Conservation (phyloP, 2,888 invertebrate species). For the Cactoblastis cactorum region DNA sequence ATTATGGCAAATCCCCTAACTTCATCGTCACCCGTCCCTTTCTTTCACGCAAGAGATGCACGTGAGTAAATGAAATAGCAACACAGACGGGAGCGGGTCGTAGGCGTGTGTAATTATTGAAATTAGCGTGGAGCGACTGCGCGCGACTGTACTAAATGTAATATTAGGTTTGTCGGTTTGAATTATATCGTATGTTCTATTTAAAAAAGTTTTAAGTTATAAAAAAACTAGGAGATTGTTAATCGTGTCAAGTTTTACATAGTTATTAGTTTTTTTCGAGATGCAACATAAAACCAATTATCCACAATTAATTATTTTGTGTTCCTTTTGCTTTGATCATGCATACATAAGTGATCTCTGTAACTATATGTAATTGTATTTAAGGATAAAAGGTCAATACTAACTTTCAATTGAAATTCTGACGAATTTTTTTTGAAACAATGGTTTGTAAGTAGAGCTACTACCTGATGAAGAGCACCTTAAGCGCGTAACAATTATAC, state of each 20-base stretch:
- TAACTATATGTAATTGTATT: no score
- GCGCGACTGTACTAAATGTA: constrained; percentile 15
- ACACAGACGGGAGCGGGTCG: constrained; percentile 11
- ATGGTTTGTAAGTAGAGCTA: neutral
- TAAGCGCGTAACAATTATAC: neutral
- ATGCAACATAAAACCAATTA: no score
- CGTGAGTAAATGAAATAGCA: constrained; percentile 20
- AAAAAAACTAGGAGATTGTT: no score
- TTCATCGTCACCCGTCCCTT: constrained; percentile 21
- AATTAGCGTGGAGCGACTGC: constrained; percentile 29
- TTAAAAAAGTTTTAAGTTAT: neutral
- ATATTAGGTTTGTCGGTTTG: constrained; percentile 19
- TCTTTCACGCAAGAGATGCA: constrained; percentile 16
- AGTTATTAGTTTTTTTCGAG: neutral
- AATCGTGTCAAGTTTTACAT: neutral
- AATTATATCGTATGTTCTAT: constrained; percentile 4
- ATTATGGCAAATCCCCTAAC: constrained; percentile 42
- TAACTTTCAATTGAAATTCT: neutral
- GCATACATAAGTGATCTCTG: no score
- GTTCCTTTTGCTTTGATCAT: no score
- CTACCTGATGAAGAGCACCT: neutral
- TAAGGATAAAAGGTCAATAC: no score
- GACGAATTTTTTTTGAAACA: neutral
- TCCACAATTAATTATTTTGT: no score
- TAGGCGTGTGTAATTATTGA: constrained; percentile 32